Conservation (phyloP, 2,797 vertebrate genomes). For the Sebastes glaucus region DNA sequence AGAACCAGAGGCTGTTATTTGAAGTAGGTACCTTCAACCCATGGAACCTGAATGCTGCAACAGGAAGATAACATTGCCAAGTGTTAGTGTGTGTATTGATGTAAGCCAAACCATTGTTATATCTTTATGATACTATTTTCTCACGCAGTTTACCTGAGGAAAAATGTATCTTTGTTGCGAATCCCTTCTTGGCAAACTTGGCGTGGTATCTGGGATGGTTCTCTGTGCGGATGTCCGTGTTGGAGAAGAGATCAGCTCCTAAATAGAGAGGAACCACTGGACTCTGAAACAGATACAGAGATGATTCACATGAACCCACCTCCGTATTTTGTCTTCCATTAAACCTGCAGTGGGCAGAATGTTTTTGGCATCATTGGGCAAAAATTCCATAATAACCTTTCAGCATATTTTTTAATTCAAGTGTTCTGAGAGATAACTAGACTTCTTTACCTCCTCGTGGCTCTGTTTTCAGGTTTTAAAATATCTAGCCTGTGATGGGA, state of each 20-base stretch:
- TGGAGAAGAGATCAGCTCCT: slow-evolving; percentile 85
- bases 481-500: no score
- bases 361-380: no score
- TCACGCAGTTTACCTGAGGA: slow-evolving; percentile 72
- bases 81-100: not conserved
- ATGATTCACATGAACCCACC: not conserved
- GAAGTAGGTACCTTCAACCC: slow-evolving; percentile 79
- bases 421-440: no score
- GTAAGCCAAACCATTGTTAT: not conserved
- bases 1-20: slow-evolving; percentile 87
- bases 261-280: slow-evolving; percentile 81
- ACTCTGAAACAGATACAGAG: slow-evolving; percentile 64
- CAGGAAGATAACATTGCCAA: not conserved
- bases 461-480: no score
- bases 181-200: slow-evolving; percentile 85
- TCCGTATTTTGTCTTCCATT: no score
- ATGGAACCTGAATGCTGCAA: slow-evolving; percentile 82
- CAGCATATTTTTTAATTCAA: no score
- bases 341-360: no score
- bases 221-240: slow-evolving; percentile 82
- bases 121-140: not conserved
- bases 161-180: slow-evolving; percentile 85
- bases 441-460: no score
- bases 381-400: no score
- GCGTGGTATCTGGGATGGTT: slow-evolving; percentile 87